A percentile compares a stretch with the other conserved stretches of the same genome.
phyloP scores from a whole-genome alignment of 1,140 invertebrate species.

The Aphaenogaster ashmeadi region DNA sequence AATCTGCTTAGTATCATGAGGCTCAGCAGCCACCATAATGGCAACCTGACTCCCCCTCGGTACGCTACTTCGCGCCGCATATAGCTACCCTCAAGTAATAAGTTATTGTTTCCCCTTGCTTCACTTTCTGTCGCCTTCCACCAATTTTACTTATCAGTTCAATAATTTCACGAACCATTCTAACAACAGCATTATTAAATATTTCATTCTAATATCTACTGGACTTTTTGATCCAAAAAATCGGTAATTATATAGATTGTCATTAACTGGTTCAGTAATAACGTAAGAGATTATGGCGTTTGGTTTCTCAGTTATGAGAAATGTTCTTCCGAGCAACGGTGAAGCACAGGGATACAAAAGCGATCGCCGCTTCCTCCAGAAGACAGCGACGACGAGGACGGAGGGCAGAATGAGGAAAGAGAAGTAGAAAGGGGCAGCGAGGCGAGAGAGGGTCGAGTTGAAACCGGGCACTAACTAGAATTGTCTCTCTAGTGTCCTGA shows the following conservation, averaged over 20 bases:
- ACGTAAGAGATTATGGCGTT: neutral
- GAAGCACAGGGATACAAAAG: conserved; percentile 11
- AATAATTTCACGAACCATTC: neutral
- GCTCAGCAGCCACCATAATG: conserved; percentile 67
- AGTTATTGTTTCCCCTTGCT: conserved; percentile 15
- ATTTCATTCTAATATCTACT: neutral
- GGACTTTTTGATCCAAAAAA: neutral
- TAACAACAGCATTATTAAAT: neutral
- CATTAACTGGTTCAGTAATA: neutral
- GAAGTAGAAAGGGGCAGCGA: conserved; percentile 28
- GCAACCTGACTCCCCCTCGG: conserved; percentile 66
- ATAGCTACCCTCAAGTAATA: conserved; percentile 34
- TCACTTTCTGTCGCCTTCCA: neutral
- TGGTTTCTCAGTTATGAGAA: neutral
- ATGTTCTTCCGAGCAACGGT: neutral
- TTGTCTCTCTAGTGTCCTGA: conserved; percentile 72
- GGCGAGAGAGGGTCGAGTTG: conserved; percentile 52
- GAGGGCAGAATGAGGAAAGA: conserved; percentile 30
- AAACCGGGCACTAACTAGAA: conserved; percentile 77
- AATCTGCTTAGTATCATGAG: conserved; percentile 74
- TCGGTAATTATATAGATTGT: neutral
- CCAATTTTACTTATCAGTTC: conserved; percentile 20
- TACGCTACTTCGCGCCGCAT: conserved; percentile 48
- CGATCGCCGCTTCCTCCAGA: neutral
- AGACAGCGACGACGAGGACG: neutral